These are phyloP conservation scores for Callospermophilus lateralis DNA, from an alignment of 2,113 vertebrate species.

Conservation along the genomic window DNA sequence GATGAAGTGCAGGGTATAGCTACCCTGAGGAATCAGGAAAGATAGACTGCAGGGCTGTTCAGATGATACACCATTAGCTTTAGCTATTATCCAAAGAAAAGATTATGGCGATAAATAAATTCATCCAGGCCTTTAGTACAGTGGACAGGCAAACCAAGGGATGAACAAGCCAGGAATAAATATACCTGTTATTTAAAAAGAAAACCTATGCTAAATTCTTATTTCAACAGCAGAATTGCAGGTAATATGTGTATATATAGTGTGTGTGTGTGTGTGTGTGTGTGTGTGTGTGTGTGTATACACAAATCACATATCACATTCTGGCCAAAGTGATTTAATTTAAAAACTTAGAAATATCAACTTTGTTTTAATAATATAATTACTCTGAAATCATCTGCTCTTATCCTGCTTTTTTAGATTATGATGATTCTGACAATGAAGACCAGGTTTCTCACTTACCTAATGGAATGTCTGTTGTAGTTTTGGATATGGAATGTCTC, in stretches of 20 bases:
- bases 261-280: not conserved
- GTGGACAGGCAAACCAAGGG: slow-evolving; percentile 60
- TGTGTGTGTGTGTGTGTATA: not conserved
- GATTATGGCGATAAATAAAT: slow-evolving; percentile 86
- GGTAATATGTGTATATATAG: not conserved
- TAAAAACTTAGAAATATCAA: not conserved
- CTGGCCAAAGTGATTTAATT: not conserved
- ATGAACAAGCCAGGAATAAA: slow-evolving; percentile 77
- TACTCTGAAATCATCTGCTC: not conserved
- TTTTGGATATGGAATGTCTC: not conserved
- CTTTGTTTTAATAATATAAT: not conserved
- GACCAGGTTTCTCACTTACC: not conserved
- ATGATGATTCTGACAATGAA: not conserved
- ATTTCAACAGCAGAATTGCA: slow-evolving; percentile 7
- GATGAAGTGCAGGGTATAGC: slow-evolving; percentile 83
- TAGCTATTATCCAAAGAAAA: slow-evolving; percentile 86
- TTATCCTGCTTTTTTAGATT: not conserved
- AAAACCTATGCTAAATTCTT: slow-evolving; percentile 34
- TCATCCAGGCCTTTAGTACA: slow-evolving; percentile 83
- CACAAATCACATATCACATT: not conserved
- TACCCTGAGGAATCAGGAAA: slow-evolving; percentile 83
- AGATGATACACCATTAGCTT: slow-evolving; percentile 85
- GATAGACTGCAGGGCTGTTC: slow-evolving; percentile 83
- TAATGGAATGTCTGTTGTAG: not conserved
- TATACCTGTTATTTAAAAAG: slow-evolving; percentile 75